These are phyloP conservation scores for Tribolium madens DNA, from an alignment of 1,140 invertebrate genomes.

Conservation along the genomic window DNA sequence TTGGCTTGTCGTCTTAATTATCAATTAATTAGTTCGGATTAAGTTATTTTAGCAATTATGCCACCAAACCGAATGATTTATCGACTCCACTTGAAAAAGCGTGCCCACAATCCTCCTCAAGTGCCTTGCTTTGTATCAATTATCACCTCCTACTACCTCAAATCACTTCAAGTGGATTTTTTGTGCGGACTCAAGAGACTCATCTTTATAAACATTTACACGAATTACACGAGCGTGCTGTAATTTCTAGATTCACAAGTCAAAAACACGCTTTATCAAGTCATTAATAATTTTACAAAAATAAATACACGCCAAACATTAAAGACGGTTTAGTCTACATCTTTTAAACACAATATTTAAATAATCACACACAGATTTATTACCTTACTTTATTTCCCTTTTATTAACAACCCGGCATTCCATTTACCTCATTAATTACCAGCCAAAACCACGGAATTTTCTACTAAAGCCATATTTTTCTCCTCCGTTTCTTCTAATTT, in stretches of 20 bases:
- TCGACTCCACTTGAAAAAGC: slow-evolving; percentile 13
- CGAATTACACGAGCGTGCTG: not conserved
- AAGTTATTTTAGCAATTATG: not conserved
- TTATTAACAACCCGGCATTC: not conserved
- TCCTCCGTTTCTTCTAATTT: not conserved
- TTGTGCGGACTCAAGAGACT: not conserved
- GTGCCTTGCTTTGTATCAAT: slow-evolving; percentile 20
- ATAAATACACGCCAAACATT: slow-evolving; percentile 8
- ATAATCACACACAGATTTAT: slow-evolving; percentile 3
- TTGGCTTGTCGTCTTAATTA: not conserved
- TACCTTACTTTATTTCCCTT: not conserved
- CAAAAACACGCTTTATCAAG: slow-evolving; percentile 17
- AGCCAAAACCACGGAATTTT: not conserved
- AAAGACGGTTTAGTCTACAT: slow-evolving; percentile 7
- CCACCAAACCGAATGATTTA: slow-evolving; percentile 5
- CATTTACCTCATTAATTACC: not conserved
- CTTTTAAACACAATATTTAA: slow-evolving; percentile 28
- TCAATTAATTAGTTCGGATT: slow-evolving; percentile 8
- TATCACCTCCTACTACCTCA: slow-evolving; percentile 10
- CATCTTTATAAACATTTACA: slow-evolving; percentile 10
- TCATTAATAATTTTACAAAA: not conserved
- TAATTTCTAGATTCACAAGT: not conserved
- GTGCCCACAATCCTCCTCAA: slow-evolving; percentile 9
- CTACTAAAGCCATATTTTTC: too few relatives aligned
- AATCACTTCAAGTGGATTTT: slow-evolving; percentile 10